Percentiles rank a stretch among this genome's conserved stretches.
phyloP scores from a whole-genome alignment of 2,888 invertebrate genomes.

The Octodonta nipae region DNA sequence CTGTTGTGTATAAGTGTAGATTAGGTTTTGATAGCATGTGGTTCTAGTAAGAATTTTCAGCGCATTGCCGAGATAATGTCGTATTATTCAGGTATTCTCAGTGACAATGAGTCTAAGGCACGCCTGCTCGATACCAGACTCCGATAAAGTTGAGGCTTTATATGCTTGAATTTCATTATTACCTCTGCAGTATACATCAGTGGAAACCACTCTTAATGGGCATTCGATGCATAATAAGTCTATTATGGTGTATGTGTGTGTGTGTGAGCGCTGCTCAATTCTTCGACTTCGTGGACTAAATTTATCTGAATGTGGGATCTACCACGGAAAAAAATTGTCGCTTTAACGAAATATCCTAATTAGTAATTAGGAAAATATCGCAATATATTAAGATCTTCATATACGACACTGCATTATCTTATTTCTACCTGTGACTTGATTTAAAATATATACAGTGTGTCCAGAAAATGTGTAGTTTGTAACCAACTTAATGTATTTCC shows the following conservation, averaged over 20 bases:
- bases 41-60: background rate
- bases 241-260: conserved; percentile 15
- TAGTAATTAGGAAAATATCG: too few relatives aligned
- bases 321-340: too few relatives aligned
- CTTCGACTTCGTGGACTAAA: too few relatives aligned
- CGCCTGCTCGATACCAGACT: conserved; percentile 32
- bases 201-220: conserved; percentile 14
- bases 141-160: conserved; percentile 31
- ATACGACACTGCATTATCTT: too few relatives aligned
- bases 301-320: too few relatives aligned
- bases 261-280: too few relatives aligned
- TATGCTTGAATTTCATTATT: conserved; percentile 33
- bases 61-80: conserved; percentile 24
- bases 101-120: conserved; percentile 34
- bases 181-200: conserved; percentile 20
- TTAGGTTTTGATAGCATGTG: background rate
- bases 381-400: too few relatives aligned
- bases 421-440: too few relatives aligned
- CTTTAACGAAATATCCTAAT: too few relatives aligned
- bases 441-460: too few relatives aligned
- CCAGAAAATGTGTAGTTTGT: too few relatives aligned
- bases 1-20: background rate
- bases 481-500: too few relatives aligned
- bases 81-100: conserved; percentile 34
- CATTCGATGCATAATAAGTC: conserved; percentile 15